Evolutionary conservation across 2,888 invertebrate genomes (phyloP), one percentile per base, ranked within the genome.

Genomic region (Eledona agricola): DNA sequence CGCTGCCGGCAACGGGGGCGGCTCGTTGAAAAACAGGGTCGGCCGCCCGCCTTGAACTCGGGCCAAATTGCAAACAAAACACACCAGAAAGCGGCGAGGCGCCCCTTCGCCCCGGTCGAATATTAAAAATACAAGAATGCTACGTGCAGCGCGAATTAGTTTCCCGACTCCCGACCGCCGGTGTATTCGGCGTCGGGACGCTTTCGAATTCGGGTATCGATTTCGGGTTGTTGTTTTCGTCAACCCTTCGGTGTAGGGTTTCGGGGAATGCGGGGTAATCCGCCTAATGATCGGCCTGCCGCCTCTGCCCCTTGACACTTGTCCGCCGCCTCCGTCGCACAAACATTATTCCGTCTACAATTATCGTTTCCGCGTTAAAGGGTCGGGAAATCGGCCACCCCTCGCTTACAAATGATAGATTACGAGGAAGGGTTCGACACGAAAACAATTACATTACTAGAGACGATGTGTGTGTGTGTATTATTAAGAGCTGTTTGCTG

Each of bases 1-100:
- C 78, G 78, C 80, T 79, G 79, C 80, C 80, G 80, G 80, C 80
- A 72, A 69, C 68, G 72, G 79, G 80, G 81, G 54, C 54, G 37
- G 54, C 54, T 45, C 79, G 80, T 79, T 79, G 73, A 74, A 74
- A 74, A 74, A 74, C 75, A 72, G 72, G 68, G 70, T 57, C 46
- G 63, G 51, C 51, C 54, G 63, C 55, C 53, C 60, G 59, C 63
- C 59, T 58, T 61, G 65, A 64, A 65, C 65, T 60, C 59, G 60
- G 57, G 66, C 72, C 72, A 73, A 74, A 74, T 73, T 74, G 72
- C 75, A 72, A 75, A 75, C 74, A 74, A 74, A 75, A 75, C 74
- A 74, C 64, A 49, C n/a, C n/a, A n/a, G n/a, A n/a, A n/a, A 63
- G 57, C 60, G 54, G 46, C 51, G 35, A 46, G 57, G 55, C 56